A percentile compares a stretch with the other conserved stretches of the same genome.
Evolutionary conservation across 2,797 vertebrate genomes (phyloP).

Genomic region (Rhynchotus rufescens): DNA sequence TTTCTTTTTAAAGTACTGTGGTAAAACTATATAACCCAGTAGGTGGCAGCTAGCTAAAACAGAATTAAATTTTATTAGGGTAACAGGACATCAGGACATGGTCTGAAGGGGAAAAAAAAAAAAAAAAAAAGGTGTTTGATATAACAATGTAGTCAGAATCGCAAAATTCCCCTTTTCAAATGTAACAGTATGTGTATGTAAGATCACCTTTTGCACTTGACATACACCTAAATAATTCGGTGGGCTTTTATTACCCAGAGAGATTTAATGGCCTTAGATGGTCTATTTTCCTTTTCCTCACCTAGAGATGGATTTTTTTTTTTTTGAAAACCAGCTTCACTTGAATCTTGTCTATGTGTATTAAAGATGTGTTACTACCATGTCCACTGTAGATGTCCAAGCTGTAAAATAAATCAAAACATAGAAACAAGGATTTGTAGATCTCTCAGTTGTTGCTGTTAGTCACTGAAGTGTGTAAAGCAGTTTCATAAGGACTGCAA

Average conservation of each 20-base stretch:
- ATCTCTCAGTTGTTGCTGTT: not conserved
- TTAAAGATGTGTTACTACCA: constrained; percentile 21
- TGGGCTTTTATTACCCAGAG: constrained; percentile 16
- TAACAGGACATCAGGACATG: constrained; percentile 70
- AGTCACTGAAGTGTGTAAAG: not conserved
- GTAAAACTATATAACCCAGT: constrained; percentile 72
- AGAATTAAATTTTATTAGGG: constrained; percentile 77
- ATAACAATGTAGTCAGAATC: constrained; percentile 64
- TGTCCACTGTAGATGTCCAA: constrained; percentile 19
- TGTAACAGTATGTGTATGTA: constrained; percentile 19
- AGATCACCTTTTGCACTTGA: constrained; percentile 7
- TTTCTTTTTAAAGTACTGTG: constrained; percentile 59
- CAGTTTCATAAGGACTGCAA: not conserved
- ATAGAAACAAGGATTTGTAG: not conserved
- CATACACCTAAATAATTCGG: not conserved
- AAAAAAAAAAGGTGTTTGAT: constrained; percentile 31
- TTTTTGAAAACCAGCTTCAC: constrained; percentile 12
- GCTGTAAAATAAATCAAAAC: constrained; percentile 31
- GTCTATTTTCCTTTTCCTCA: not conserved
- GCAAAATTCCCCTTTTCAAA: constrained; percentile 8
- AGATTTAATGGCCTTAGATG: constrained; percentile 43
- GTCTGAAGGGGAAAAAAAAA: constrained; percentile 25
- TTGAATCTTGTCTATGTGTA: constrained; percentile 47
- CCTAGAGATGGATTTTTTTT: not conserved
- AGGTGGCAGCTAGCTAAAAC: constrained; percentile 76